Evolutionary conservation across 2,888 invertebrate species (phyloP).

Genomic region (Coelogynopora nodosa): DNA sequence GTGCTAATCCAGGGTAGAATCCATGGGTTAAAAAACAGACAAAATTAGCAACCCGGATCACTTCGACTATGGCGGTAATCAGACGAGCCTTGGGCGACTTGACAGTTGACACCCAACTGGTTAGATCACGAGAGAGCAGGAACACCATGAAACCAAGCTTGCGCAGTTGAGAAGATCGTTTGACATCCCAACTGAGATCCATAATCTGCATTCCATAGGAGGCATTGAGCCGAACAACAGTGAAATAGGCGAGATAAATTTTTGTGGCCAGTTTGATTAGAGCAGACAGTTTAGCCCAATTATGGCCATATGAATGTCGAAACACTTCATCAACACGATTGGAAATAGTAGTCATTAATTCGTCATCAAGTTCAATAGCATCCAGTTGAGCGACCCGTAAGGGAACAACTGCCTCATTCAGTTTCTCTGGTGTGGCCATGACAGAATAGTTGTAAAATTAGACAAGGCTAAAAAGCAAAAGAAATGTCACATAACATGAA

Average conservation of each 20-base stretch:
- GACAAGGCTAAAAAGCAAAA: too few species aligned
- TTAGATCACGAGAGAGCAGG: neutral
- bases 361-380: conserved; percentile 25
- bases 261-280: neutral
- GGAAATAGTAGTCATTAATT: neutral
- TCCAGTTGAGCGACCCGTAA: conserved; percentile 32
- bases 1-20: neutral
- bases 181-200: neutral
- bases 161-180: neutral
- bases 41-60: conserved; percentile 14
- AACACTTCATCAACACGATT: neutral
- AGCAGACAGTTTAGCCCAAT: neutral
- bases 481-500: too few species aligned
- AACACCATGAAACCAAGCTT: neutral
- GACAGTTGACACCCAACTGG: neutral
- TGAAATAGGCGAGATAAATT: neutral
- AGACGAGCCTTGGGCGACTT: neutral
- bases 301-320: neutral
- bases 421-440: too few species aligned
- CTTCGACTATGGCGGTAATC: neutral
- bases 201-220: conserved; percentile 33
- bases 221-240: neutral
- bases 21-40: conserved; percentile 24
- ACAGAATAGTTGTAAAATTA: too few species aligned
- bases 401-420: too few species aligned